A percentile compares a stretch with the other conserved stretches of the same genome.
These are phyloP conservation scores for Diachasmimorpha longicaudata DNA, from an alignment of 1,140 invertebrate species.

Conservation along the genomic window DNA sequence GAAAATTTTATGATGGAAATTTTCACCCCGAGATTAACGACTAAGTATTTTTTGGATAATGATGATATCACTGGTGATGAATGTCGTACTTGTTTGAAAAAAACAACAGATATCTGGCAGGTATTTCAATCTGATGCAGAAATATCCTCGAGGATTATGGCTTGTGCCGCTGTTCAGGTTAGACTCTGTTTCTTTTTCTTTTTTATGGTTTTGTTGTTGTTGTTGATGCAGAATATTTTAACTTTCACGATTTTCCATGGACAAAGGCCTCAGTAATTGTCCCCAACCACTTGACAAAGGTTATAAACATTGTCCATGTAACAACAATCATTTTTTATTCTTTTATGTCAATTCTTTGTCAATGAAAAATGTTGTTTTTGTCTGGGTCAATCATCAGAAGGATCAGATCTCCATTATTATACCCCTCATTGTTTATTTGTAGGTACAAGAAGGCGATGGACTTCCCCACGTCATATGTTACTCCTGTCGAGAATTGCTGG, in stretches of 20 bases:
- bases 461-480: conserved; percentile 56
- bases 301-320: too few relatives aligned
- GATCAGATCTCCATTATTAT: too few relatives aligned
- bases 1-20: neutral
- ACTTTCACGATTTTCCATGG: neutral
- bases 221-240: too few relatives aligned
- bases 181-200: conserved; percentile 24
- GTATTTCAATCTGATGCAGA: conserved; percentile 40
- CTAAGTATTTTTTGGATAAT: neutral
- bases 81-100: conserved; percentile 46
- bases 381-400: too few relatives aligned
- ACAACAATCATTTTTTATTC: too few relatives aligned
- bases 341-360: too few relatives aligned
- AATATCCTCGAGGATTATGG: conserved; percentile 47
- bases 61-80: conserved; percentile 24
- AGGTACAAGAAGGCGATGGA: conserved; percentile 57
- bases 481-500: conserved; percentile 50
- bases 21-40: neutral
- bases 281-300: too few relatives aligned
- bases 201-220: too few relatives aligned
- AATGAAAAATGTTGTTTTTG: too few relatives aligned
- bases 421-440: conserved; percentile 16
- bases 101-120: conserved; percentile 36
- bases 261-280: too few relatives aligned
- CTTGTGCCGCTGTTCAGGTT: conserved; percentile 54